Percentiles rank a stretch among this genome's conserved stretches.
phyloP scores from a whole-genome alignment of 1,140 invertebrate genomes.

The Penaeus japonicus region DNA sequence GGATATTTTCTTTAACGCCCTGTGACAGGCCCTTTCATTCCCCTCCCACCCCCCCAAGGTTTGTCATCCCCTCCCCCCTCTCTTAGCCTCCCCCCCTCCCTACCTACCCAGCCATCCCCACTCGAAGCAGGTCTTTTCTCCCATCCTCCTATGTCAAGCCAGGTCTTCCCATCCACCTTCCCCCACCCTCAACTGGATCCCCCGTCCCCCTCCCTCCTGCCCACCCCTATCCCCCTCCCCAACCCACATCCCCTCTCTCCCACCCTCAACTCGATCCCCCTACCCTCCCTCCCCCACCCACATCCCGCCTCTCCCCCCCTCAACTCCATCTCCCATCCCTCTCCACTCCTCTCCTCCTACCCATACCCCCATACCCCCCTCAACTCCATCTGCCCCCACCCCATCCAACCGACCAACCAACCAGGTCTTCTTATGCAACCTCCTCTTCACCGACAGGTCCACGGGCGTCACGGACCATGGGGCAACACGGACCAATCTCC shows the following conservation, averaged over 20 bases:
- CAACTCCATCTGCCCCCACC: not conserved
- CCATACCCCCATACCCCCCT: not conserved
- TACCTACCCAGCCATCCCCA: too few relatives aligned
- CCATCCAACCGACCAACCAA: too few relatives aligned
- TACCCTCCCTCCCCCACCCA: not conserved
- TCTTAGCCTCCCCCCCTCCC: not conserved
- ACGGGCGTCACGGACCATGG: slow-evolving; percentile 51
- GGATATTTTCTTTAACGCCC: not conserved
- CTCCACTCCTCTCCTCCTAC: not conserved
- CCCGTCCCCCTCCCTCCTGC: not conserved
- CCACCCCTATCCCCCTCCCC: not conserved
- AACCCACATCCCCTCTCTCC: not conserved
- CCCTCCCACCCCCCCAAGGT: not conserved
- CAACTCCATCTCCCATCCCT: not conserved
- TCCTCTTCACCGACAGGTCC: not conserved
- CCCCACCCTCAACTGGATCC: too few relatives aligned
- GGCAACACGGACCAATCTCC: slow-evolving; percentile 40
- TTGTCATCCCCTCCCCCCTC: not conserved
- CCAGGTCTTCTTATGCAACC: not conserved
- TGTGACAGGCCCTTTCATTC: too few relatives aligned
- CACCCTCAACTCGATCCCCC: not conserved
- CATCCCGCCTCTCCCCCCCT: not conserved
- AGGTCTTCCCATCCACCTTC: too few relatives aligned
- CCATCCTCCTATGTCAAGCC: too few relatives aligned
- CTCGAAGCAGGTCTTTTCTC: too few relatives aligned